Evolutionary conservation across 2,888 invertebrate species (phyloP), one percentile per base, ranked within the genome.

Genomic region (Perithous albicinctus): DNA sequence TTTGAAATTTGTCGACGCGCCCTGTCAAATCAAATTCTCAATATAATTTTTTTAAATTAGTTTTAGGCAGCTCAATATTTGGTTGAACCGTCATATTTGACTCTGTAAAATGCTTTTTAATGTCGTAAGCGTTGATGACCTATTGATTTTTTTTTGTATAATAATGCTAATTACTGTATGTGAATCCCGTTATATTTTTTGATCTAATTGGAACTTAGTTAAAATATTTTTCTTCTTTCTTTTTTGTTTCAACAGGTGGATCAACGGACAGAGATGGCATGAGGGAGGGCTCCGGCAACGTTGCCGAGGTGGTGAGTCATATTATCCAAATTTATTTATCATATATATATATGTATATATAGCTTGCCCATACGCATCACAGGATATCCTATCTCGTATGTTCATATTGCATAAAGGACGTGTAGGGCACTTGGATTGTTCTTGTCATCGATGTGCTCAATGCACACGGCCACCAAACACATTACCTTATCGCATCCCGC

Each of bases 221-320:
- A 38, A 12, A 20, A 2, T n/a, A n/a, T n/a, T n/a, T n/a, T n/a
- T n/a, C n/a, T n/a, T n/a, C n/a, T n/a, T n/a, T 23, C 56, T 20
- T 54, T 83, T 81, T 78, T 74, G 82, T 88, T 88, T 75, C 84
- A 1, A n/a, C 63, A 92, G 92, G 91, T 84, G 91, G 89, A 90
- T 89, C 89, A 85, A 90, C 90, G 86, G 91, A 92, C 88, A 90
- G 90, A 90, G 90, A 92, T 92, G 92, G 92, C 90, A 91, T 92
- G 92, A 92, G 92, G 92, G 92, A 92, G 87, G 91, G 91, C 85
- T 91, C 91, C 89, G 91, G 92, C 90, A 92, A 91, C 91, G 89
- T 91, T 90, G 91, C 92, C 90, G 92, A 92, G 91, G 92, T 92
- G 91, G 92, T 92, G 80, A 91, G 92, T 91, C 67, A 70, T 15